These are phyloP conservation scores for Hemiscyllium ocellatum DNA, from an alignment of 2,113 vertebrate genomes.

Conservation along the genomic window DNA sequence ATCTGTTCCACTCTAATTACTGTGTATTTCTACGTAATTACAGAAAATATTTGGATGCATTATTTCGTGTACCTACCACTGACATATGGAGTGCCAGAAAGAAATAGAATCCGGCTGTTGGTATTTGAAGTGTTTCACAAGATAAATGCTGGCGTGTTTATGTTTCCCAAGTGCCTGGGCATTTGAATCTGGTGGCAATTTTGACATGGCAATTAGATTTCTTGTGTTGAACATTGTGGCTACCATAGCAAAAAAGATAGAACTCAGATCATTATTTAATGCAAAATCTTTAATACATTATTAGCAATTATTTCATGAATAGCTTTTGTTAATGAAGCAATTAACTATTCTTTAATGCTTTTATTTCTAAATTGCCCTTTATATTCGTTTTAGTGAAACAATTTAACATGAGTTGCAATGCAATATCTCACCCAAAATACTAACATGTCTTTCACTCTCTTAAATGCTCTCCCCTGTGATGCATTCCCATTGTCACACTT, in stretches of 20 bases:
- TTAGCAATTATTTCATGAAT: neutral
- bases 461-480: neutral
- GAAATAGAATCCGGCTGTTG: neutral
- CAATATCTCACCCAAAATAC: neutral
- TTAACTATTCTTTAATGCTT: neutral
- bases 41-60: constrained; percentile 9
- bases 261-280: neutral
- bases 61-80: neutral
- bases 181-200: neutral
- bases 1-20: constrained; percentile 13
- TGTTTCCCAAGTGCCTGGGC: neutral
- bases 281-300: neutral
- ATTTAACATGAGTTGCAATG: neutral
- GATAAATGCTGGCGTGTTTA: neutral
- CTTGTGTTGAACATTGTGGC: neutral
- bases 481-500: neutral
- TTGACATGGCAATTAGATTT: neutral
- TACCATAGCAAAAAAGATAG: neutral
- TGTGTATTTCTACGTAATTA: constrained; percentile 2
- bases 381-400: neutral
- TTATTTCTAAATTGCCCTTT: neutral
- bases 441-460: neutral
- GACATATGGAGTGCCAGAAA: neutral
- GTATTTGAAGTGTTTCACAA: neutral
- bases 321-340: neutral